Conservation (phyloP, 2,888 invertebrate genomes). For the Acronicta aceris region DNA sequence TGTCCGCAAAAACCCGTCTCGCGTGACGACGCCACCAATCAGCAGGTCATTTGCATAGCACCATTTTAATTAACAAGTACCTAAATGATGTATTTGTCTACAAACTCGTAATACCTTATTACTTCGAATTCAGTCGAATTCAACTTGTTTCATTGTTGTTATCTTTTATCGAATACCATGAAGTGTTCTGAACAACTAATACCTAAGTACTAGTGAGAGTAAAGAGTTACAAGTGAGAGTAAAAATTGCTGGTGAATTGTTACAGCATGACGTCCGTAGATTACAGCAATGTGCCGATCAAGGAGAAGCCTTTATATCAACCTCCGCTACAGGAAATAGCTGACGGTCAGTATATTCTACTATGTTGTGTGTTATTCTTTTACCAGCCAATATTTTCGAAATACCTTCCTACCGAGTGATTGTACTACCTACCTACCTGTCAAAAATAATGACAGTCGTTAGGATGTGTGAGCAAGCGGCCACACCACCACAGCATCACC, state of each 20-base stretch:
- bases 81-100: no score
- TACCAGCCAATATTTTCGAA: neutral
- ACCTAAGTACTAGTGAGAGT: neutral
- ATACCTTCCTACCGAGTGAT: no score
- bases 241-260: slow-evolving; percentile 12
- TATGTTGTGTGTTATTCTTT: neutral
- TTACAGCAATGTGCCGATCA: slow-evolving; percentile 77
- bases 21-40: no score
- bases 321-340: slow-evolving; percentile 92
- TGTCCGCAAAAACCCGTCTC: no score
- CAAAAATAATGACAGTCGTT: no score
- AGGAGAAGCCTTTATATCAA: slow-evolving; percentile 89
- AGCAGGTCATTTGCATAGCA: no score
- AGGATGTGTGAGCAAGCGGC: no score
- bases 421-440: no score
- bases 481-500: no score
- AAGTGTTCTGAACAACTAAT: neutral
- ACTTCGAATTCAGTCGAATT: neutral
- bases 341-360: slow-evolving; percentile 82
- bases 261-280: slow-evolving; percentile 81
- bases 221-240: neutral
- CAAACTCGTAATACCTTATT: no score
- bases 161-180: neutral
- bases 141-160: slow-evolving; percentile 6
- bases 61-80: no score